A percentile compares a stretch with the other conserved stretches of the same genome.
phyloP scores from a whole-genome alignment of 2,113 vertebrate genomes.

The Chaetura pelagica region DNA sequence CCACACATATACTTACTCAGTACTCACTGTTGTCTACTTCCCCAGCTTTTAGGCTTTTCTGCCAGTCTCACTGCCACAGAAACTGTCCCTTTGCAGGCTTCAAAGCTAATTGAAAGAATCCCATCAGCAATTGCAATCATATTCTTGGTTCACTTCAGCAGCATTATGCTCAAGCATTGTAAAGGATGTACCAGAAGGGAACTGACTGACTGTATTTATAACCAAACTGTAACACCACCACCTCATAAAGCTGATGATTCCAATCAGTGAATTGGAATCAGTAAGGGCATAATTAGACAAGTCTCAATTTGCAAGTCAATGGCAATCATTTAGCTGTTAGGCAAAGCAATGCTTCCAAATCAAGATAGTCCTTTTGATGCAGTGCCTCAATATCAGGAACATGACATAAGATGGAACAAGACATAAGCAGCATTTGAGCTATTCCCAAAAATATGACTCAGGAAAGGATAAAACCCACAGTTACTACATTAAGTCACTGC shows the following conservation, averaged over 20 bases:
- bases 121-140: neutral
- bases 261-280: neutral
- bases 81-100: neutral
- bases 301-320: neutral
- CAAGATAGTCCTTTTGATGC: neutral
- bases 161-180: neutral
- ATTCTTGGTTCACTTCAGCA: neutral
- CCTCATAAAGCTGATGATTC: neutral
- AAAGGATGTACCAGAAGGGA: neutral
- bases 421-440: neutral
- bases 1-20: neutral
- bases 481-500: neutral
- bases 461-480: neutral
- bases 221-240: neutral
- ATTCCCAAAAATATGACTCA: neutral
- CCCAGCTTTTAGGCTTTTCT: neutral
- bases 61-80: neutral
- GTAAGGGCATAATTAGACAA: neutral
- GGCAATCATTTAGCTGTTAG: neutral
- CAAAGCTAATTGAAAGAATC: neutral
- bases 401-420: too few species aligned
- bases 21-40: neutral
- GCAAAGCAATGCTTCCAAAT: neutral
- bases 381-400: neutral
- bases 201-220: neutral